Conservation (phyloP, 1,140 invertebrate species). For the Trissolcus basalis region DNA sequence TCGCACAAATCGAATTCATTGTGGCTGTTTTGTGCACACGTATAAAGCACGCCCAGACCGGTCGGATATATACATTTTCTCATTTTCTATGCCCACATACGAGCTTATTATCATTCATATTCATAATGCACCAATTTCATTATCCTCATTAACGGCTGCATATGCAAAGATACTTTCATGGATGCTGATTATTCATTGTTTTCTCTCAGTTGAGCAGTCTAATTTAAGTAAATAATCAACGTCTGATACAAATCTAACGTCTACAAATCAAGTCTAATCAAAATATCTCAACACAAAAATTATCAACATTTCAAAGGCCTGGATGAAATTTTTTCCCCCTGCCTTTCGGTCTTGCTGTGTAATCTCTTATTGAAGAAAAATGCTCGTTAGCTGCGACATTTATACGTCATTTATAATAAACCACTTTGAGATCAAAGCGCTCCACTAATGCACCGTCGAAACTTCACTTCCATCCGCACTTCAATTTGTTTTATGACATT, state of each 20-base stretch:
- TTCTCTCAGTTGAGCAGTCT: conserved; percentile 41
- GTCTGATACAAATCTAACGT: neutral
- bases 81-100: conserved; percentile 35
- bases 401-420: neutral
- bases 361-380: too few species aligned
- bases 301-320: too few species aligned
- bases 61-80: conserved; percentile 30
- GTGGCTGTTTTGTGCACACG: too few species aligned
- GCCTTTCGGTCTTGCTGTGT: too few species aligned
- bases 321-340: too few species aligned
- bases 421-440: conserved; percentile 6
- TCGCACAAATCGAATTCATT: too few species aligned
- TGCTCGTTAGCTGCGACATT: too few species aligned
- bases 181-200: conserved; percentile 40
- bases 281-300: too few species aligned
- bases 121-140: conserved; percentile 32
- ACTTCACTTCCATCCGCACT: conserved; percentile 5
- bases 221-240: conserved; percentile 32
- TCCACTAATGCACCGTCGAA: conserved; percentile 4
- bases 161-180: conserved; percentile 51
- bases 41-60: conserved; percentile 2
- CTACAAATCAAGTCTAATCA: too few species aligned
- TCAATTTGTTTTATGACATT: neutral
- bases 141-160: conserved; percentile 34
- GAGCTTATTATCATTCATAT: conserved; percentile 19